These are phyloP conservation scores for Epinotia ramella DNA, from an alignment of 2,888 invertebrate species.

Conservation along the genomic window DNA sequence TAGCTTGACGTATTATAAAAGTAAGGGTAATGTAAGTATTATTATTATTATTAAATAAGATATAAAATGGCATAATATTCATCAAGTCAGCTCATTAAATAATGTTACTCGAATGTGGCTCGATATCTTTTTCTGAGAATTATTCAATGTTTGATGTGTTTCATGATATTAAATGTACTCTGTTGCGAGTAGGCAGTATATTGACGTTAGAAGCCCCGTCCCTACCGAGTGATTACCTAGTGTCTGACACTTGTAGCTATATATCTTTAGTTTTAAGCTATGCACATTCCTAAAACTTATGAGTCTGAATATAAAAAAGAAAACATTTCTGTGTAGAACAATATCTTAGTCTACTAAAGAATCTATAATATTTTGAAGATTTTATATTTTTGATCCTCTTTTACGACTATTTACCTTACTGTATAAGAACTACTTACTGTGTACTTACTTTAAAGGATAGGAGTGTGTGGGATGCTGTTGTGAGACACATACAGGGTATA, in stretches of 20 bases:
- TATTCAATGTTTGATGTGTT: conserved; percentile 72
- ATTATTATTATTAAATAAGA: conserved; percentile 55
- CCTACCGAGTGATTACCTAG: conserved; percentile 62
- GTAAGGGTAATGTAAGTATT: conserved; percentile 58
- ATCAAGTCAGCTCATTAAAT: conserved; percentile 83
- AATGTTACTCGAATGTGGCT: conserved; percentile 78
- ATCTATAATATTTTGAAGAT: conserved; percentile 78
- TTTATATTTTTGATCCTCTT: conserved; percentile 82
- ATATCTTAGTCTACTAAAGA: conserved; percentile 76
- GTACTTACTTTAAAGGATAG: conserved; percentile 73
- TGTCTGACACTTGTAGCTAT: conserved; percentile 67
- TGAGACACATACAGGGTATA: conserved; percentile 81
- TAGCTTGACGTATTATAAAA: conserved; percentile 50
- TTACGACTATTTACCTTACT: conserved; percentile 72
- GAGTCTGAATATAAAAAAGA: conserved; percentile 76
- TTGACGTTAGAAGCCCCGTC: conserved; percentile 63
- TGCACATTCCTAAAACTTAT: conserved; percentile 81
- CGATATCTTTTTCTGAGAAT: conserved; percentile 65
- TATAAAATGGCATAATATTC: conserved; percentile 78
- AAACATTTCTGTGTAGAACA: conserved; percentile 80
- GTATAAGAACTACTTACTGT: conserved; percentile 74
- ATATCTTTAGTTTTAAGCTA: conserved; percentile 76
- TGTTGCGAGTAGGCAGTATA: conserved; percentile 54
- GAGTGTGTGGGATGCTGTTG: conserved; percentile 64
- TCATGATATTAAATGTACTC: conserved; percentile 64